Percentiles rank a stretch among this genome's conserved stretches.
Evolutionary conservation across 2,797 vertebrate genomes (phyloP).

Genomic region (Epinephelus awoara): DNA sequence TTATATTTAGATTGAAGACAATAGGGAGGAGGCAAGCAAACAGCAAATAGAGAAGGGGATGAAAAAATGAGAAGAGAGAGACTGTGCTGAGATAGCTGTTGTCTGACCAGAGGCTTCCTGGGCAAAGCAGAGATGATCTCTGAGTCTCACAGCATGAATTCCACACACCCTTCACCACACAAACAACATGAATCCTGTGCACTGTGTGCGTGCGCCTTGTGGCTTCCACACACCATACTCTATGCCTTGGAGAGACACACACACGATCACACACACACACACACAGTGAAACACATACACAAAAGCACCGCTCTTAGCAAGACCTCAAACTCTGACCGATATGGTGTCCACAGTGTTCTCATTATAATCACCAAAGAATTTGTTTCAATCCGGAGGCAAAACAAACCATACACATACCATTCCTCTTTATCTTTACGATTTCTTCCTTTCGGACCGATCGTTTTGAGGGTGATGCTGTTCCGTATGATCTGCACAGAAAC

Average conservation of each 20-base stretch:
- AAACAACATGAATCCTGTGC: conserved; percentile 61
- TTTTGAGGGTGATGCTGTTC: conserved; percentile 12
- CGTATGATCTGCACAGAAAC: conserved; percentile 14
- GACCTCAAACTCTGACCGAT: conserved; percentile 54
- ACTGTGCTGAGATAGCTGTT: conserved; percentile 59
- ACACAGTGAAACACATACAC: conserved; percentile 27
- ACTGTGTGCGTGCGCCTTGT: conserved; percentile 40
- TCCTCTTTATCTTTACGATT: conserved; percentile 23
- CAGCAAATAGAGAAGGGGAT: conserved; percentile 5
- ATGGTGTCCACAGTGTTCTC: conserved; percentile 47
- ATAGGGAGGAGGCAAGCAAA: conserved; percentile 5
- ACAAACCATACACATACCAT: conserved; percentile 34
- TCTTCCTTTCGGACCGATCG: conserved; percentile 6
- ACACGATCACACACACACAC: conserved; percentile 12
- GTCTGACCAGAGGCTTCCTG: conserved; percentile 76
- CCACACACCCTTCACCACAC: conserved; percentile 68
- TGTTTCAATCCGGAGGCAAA: conserved; percentile 53
- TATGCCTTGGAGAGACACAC: conserved; percentile 24
- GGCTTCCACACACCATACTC: conserved; percentile 41
- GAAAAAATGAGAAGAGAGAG: conserved; percentile 34
- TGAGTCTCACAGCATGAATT: conserved; percentile 69
- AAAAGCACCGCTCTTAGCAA: conserved; percentile 46
- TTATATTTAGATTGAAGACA: conserved; percentile 31
- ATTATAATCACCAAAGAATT: conserved; percentile 59
- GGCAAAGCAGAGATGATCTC: conserved; percentile 76